Percentiles rank a stretch among this genome's conserved stretches.
Evolutionary conservation across 2,888 invertebrate genomes (phyloP).

Genomic region (Oscheius sp.): DNA sequence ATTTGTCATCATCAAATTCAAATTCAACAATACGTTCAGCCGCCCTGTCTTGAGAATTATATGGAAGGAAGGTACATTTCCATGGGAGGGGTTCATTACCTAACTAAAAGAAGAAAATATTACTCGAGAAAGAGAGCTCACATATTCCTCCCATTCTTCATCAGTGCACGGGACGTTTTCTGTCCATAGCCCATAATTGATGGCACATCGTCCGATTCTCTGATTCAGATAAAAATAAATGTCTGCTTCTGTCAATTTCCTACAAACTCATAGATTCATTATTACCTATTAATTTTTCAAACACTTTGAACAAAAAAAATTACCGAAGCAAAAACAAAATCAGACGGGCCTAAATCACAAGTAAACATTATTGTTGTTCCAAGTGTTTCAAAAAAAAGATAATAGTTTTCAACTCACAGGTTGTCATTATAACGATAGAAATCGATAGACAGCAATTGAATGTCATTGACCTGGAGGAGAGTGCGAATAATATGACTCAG

Average conservation of each 20-base stretch:
- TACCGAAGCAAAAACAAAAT: too few relatives aligned
- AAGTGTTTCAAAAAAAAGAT: too few relatives aligned
- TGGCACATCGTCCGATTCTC: background rate
- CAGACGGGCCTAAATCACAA: too few relatives aligned
- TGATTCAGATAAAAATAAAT: background rate
- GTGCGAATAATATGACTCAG: background rate
- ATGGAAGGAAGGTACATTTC: background rate
- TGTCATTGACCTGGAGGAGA: background rate
- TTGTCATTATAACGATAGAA: too few relatives aligned
- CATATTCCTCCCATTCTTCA: background rate
- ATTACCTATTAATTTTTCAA: background rate
- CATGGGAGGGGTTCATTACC: background rate
- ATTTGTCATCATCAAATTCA: background rate
- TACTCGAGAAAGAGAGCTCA: too few relatives aligned
- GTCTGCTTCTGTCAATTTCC: background rate
- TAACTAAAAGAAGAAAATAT: background rate
- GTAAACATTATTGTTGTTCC: too few relatives aligned
- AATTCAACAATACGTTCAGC: background rate
- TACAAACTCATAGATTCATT: too few relatives aligned
- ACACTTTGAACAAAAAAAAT: too few relatives aligned
- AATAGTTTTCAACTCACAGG: too few relatives aligned
- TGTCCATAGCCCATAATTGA: background rate
- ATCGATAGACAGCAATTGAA: too few relatives aligned
- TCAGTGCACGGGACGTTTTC: background rate
- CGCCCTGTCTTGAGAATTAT: background rate